Base-by-base conservation (phyloP, 2,113 vertebrate genomes). In the Salvator merianae region DNA sequence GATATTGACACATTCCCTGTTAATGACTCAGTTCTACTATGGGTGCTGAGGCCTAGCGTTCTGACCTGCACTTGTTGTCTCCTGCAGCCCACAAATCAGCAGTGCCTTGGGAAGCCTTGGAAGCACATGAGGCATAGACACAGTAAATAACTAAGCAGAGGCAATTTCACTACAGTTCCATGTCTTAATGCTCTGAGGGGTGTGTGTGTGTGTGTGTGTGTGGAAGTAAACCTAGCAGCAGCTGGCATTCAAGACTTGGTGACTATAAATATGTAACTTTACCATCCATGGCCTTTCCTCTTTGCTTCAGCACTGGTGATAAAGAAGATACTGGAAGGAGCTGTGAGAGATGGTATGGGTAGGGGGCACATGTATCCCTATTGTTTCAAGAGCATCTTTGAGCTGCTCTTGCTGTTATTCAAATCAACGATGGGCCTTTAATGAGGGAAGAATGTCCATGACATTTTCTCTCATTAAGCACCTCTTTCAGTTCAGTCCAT, bases 261-360 rank as follows among this genome's bases (percentile, higher is more conserved):
- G 88, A 84, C 72, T 75, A 36, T 88, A 90, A 87, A 93, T 82
- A 38, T 81, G 82, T 82, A 84, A 86, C 88, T 92, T 88, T 83
- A 84, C 89, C 88, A 90, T 88, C 84, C 88, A 86, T 82, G 71
- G 86, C 87, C 90, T 88, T 87, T 85, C 84, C 84, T 86, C 83
- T 79, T 71, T 82, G 79, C 34, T 91, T 88, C 24, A 30, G 77
- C 40, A 30, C 59, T 40, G 32, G 62, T 16, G 5, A 40, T 34
- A 55, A 76, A 84, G 66, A 28, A 62, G 50, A 13, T 50, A 63
- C 24, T 47, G 34, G 7, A 32, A 62, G 53, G 53, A 72, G 1
- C n/a, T 79, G 63, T 66, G 70, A 69, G 88, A 88, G 36, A 68
- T 24, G 77, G 32, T 1, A 22, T 82, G 75, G 40, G 30, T 75